Evolutionary conservation across 2,888 invertebrate genomes (phyloP).

Genomic region (Germaria angustata): DNA sequence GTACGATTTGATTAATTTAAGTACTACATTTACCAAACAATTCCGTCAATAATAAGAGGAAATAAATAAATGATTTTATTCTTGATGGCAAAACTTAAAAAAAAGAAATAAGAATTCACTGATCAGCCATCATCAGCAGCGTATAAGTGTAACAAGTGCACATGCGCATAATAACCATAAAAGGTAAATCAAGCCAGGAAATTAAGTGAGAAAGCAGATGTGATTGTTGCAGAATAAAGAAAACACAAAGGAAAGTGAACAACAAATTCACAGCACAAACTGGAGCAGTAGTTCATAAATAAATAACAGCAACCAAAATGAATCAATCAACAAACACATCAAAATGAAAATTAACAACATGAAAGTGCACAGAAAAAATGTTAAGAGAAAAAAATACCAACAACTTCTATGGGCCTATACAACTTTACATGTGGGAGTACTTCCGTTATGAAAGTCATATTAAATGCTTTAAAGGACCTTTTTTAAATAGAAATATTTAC

Average conservation of each 20-base stretch:
- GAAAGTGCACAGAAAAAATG: too few relatives aligned
- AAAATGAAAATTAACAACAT: neutral
- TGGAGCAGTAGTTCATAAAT: conserved; percentile 51
- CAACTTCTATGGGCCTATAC: too few relatives aligned
- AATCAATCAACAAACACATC: conserved; percentile 43
- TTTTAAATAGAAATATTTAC: too few relatives aligned
- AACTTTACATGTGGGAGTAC: too few relatives aligned
- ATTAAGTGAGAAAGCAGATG: conserved; percentile 1
- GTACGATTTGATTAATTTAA: too few relatives aligned
- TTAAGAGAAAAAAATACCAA: too few relatives aligned
- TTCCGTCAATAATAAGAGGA: neutral
- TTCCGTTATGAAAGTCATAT: too few relatives aligned
- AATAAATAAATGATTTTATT: neutral
- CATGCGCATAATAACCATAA: conserved; percentile 43
- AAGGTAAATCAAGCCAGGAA: conserved; percentile 39
- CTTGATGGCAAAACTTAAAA: neutral
- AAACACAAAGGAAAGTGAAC: conserved; percentile 45
- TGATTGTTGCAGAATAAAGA: neutral
- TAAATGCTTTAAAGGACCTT: too few relatives aligned
- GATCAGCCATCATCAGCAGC: neutral
- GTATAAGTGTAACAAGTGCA: neutral
- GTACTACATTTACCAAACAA: too few relatives aligned
- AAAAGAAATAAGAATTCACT: neutral
- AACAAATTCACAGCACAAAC: conserved; percentile 47
- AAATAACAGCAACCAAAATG: conserved; percentile 2